These are phyloP conservation scores for Ia io DNA, from an alignment of 2,113 vertebrate genomes.

Conservation along the genomic window DNA sequence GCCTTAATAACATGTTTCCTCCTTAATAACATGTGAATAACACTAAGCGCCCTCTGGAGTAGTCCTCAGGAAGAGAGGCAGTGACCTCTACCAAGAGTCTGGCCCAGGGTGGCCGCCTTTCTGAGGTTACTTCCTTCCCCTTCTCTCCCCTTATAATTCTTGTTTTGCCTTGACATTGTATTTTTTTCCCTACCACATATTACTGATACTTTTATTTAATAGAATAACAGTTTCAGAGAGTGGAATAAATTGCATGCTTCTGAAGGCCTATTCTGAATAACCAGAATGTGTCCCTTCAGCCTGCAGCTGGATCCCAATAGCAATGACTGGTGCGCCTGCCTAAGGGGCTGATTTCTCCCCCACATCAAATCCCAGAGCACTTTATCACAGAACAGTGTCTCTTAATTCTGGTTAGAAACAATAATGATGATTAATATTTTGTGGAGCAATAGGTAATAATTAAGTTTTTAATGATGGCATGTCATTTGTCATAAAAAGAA, in stretches of 20 bases:
- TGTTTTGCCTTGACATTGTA: background rate
- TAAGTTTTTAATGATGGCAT: slow-evolving; percentile 18
- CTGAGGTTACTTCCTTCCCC: background rate
- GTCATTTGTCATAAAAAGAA: slow-evolving; percentile 38
- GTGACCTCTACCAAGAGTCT: background rate
- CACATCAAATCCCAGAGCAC: background rate
- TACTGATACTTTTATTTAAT: background rate
- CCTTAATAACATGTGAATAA: background rate
- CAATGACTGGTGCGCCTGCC: background rate
- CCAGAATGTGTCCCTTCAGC: background rate
- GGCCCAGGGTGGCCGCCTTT: background rate
- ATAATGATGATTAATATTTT: slow-evolving; percentile 53
- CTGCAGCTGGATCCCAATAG: background rate
- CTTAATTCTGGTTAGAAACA: slow-evolving; percentile 38
- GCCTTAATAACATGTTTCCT: background rate
- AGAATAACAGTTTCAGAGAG: background rate
- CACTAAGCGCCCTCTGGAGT: background rate
- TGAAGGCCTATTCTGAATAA: background rate
- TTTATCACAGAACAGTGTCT: background rate
- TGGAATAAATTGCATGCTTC: background rate
- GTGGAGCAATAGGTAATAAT: slow-evolving; percentile 5
- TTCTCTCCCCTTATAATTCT: background rate
- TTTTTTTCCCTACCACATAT: background rate
- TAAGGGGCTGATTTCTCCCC: background rate
- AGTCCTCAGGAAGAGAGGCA: background rate